These are phyloP conservation scores for Leptopilina myrica DNA, from an alignment of 2,888 invertebrate species.

Conservation along the genomic window DNA sequence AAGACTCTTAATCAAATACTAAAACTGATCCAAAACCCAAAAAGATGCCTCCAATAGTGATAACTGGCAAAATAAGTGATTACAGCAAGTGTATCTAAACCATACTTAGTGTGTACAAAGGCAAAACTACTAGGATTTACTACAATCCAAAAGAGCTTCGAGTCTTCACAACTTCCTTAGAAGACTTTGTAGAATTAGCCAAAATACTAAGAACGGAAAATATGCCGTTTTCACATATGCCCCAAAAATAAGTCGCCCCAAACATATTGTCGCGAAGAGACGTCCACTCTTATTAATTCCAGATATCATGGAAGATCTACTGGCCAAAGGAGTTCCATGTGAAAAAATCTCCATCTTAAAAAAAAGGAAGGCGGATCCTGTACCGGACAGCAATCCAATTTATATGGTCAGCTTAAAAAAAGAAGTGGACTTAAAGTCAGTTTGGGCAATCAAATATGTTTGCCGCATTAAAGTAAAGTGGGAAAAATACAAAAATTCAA, in stretches of 20 bases:
- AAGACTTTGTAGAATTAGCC: not conserved
- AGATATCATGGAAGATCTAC: not conserved
- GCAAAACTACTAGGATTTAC: not conserved
- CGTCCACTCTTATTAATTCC: not conserved
- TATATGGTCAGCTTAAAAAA: conserved; percentile 36
- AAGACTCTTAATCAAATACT: not conserved
- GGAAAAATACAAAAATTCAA: no score
- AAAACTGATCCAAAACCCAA: not conserved
- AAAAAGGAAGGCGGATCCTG: not conserved
- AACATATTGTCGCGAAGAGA: not conserved
- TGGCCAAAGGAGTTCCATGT: not conserved
- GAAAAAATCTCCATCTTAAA: not conserved
- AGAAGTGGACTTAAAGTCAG: no score
- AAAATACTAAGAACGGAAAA: not conserved
- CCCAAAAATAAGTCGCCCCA: not conserved
- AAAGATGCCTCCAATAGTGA: not conserved
- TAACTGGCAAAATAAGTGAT: not conserved
- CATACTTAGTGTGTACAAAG: not conserved
- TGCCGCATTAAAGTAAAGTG: no score
- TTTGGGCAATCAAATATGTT: no score
- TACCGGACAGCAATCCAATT: not conserved
- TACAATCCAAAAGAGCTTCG: not conserved
- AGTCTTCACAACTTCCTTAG: not conserved
- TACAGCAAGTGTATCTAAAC: not conserved
- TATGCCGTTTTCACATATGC: not conserved